Evolutionary conservation across 2,888 invertebrate species (phyloP).

Genomic region (Epinotia bilunana): DNA sequence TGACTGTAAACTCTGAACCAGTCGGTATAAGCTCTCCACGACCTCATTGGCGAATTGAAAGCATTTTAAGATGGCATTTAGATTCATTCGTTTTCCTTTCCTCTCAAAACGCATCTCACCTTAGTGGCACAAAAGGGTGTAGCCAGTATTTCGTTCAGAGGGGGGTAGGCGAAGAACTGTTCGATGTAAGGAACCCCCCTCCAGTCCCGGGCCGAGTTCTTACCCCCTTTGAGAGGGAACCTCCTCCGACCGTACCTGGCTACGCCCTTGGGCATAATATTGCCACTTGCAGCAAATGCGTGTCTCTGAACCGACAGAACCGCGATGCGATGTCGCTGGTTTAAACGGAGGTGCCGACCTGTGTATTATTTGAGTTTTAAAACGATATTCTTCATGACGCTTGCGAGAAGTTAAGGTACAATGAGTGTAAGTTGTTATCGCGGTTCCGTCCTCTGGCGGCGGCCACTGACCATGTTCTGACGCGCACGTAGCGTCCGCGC

Average conservation of each 20-base stretch:
- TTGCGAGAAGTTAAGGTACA: not conserved
- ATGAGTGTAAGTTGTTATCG: not conserved
- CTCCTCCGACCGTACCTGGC: not conserved
- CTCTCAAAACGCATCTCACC: not conserved
- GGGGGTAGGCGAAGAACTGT: not conserved
- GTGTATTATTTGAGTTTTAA: not conserved
- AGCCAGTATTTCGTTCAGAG: not conserved
- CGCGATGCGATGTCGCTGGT: not conserved
- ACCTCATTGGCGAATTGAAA: not conserved
- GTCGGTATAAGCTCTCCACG: not conserved
- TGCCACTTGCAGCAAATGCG: not conserved
- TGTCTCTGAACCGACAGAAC: not conserved
- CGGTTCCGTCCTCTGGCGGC: not conserved
- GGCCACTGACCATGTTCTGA: not conserved
- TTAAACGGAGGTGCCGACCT: not conserved
- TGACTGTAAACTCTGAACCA: not conserved
- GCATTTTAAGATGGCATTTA: not conserved
- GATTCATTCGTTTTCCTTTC: not conserved
- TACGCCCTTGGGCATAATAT: not conserved
- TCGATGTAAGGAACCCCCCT: not conserved
- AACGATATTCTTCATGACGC: not conserved
- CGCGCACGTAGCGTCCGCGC: constrained; percentile 62
- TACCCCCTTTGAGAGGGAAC: not conserved
- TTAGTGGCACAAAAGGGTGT: not conserved
- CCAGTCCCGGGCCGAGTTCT: not conserved